These are phyloP conservation scores for Numenius arquata DNA, from an alignment of 2,113 vertebrate genomes.

Conservation along the genomic window DNA sequence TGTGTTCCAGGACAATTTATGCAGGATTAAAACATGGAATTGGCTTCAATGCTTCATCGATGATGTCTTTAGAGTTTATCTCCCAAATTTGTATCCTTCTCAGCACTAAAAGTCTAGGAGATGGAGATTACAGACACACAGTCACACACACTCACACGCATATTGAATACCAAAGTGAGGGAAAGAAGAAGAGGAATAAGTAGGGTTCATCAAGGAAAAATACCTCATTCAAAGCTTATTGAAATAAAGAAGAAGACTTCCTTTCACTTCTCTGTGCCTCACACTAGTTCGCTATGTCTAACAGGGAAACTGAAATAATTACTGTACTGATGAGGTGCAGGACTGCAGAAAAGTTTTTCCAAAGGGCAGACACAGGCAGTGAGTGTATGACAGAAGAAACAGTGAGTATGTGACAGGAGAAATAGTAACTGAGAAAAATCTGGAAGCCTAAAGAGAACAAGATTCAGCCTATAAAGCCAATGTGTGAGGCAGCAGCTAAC, in stretches of 20 bases:
- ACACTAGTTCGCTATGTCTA: neutral
- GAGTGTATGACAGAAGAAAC: conserved; percentile 3
- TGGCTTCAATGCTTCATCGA: conserved; percentile 35
- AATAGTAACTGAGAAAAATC: conserved; percentile 59
- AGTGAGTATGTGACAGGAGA: conserved; percentile 58
- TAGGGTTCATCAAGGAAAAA: neutral
- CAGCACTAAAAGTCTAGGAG: neutral
- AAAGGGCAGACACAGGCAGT: neutral
- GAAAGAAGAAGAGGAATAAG: neutral
- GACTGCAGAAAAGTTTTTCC: conserved; percentile 26
- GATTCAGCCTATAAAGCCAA: conserved; percentile 40
- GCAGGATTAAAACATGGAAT: conserved; percentile 56
- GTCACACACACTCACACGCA: neutral
- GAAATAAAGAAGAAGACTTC: neutral
- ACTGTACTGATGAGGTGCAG: conserved; percentile 53
- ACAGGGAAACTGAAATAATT: conserved; percentile 50
- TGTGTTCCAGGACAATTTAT: conserved; percentile 52
- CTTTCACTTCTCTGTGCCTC: conserved; percentile 1
- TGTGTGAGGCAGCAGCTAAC: conserved; percentile 38
- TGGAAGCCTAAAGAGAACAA: conserved; percentile 54
- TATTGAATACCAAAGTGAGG: neutral
- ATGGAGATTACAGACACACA: neutral
- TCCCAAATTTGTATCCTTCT: conserved; percentile 1
- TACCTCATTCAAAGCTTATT: neutral
- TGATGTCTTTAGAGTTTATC: conserved; percentile 34